Base-by-base conservation (phyloP, 2,797 vertebrate species). In the Saxicola maurus region DNA sequence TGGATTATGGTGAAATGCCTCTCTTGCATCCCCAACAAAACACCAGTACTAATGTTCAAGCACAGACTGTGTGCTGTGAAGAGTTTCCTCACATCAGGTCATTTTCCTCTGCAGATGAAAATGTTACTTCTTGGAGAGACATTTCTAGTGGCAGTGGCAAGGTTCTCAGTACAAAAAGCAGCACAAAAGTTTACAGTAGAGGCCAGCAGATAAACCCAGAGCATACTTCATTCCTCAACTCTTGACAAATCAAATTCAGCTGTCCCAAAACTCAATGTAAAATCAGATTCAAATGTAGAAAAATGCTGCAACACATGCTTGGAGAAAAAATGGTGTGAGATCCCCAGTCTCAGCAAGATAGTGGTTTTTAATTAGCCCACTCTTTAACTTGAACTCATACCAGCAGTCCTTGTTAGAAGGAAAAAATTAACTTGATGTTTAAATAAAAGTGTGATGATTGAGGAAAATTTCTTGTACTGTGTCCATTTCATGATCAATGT, bases 341-440 rank as follows among this genome's bases (percentile, higher is more conserved):
- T 78, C 55, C 42, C 15, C 40, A 57, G 9, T 49, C 71, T 81
- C 94, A 94, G 25, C 95, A 96, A 85, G 96, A 97, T 55, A 97
- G 94, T 88, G 93, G 75, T 61, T 97, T 97, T 97, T 81, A 94
- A 94, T 62, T 65, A 96, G 94, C 82, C 93, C 92, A 1, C 73
- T 96, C 78, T 28, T 74, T 64, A 75, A 89, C 61, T 86, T 92
- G 72, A 95, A 93, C 66, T 83, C n/a, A 51, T 60, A 48, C 45
- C 45, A 61, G 79, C 42, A 28, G 27, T 82, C 59, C 53, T 87
- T 0, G 2, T 48, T 71, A 66, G 80, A 87, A 93, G 86, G 86
- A 33, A 74, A 62, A 45, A 28, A 38, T 49, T 78, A 35, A 30
- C 16, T 53, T 57, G 21, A 64, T 94, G 59, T 93, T 94, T 71